These are phyloP conservation scores for Pyrochroa serraticornis DNA, from an alignment of 2,888 invertebrate species.

Conservation along the genomic window DNA sequence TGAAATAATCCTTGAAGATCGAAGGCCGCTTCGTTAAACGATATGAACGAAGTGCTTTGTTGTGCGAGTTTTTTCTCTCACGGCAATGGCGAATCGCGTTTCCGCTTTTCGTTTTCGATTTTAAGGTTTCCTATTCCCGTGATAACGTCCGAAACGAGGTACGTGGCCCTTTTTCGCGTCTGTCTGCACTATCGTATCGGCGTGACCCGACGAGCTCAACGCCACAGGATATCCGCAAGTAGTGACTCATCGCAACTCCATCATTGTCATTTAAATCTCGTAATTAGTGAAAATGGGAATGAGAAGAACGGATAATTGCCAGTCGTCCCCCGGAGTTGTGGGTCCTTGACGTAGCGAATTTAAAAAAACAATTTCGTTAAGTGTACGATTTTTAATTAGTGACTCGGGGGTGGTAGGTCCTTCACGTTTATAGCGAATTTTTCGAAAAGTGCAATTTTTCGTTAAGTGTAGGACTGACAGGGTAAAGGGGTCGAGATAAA, in stretches of 20 bases:
- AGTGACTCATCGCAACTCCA: not conserved
- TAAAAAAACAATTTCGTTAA: too few species aligned
- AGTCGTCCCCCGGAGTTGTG: not conserved
- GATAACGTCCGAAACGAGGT: conserved; percentile 4
- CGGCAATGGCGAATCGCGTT: too few species aligned
- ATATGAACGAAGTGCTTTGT: too few species aligned
- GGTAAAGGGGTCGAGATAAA: too few species aligned
- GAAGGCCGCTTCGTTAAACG: not conserved
- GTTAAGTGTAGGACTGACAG: too few species aligned
- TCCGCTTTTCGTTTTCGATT: not conserved
- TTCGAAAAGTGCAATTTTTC: too few species aligned
- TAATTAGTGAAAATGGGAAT: too few species aligned
- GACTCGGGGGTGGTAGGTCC: too few species aligned
- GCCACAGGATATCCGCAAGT: conserved; percentile 5
- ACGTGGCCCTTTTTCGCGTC: not conserved
- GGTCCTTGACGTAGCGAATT: too few species aligned
- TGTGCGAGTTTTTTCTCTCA: too few species aligned
- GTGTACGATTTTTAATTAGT: too few species aligned
- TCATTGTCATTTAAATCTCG: conserved; percentile 3
- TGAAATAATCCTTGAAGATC: not conserved
- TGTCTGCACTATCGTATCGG: not conserved
- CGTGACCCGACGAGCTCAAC: not conserved
- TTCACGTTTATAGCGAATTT: too few species aligned
- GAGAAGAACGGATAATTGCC: not conserved
- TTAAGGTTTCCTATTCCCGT: not conserved